Percentiles rank a stretch among this genome's conserved stretches.
Evolutionary conservation across 2,797 vertebrate species (phyloP).

Genomic region (Triplophysa yarkandensis): DNA sequence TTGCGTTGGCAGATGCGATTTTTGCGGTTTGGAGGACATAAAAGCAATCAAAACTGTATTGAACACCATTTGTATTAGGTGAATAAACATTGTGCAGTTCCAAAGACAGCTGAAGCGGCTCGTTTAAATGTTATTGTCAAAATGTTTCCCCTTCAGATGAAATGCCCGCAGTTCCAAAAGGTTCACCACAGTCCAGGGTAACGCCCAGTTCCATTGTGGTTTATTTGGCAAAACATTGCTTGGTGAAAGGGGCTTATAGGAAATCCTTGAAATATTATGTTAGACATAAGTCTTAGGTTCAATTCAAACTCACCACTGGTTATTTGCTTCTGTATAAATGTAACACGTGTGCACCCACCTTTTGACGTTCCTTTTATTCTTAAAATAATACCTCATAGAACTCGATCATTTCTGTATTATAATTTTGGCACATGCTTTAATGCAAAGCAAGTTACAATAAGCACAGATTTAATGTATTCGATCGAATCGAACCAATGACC

Average conservation of each 20-base stretch:
- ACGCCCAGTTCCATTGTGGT: slow-evolving; percentile 34
- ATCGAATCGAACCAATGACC: too few relatives aligned
- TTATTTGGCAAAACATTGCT: slow-evolving; percentile 1
- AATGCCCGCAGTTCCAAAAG: slow-evolving; percentile 18
- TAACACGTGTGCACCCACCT: background rate
- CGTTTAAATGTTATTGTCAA: slow-evolving; percentile 11
- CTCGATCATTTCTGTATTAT: too few relatives aligned
- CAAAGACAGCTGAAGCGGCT: background rate
- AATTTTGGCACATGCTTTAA: too few relatives aligned
- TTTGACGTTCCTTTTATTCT: background rate
- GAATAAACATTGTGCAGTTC: background rate
- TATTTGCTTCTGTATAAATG: slow-evolving; percentile 12
- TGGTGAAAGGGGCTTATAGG: slow-evolving; percentile 30
- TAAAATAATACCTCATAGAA: background rate
- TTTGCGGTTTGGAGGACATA: background rate
- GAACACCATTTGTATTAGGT: background rate
- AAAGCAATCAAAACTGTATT: background rate
- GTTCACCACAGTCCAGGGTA: background rate
- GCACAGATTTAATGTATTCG: too few relatives aligned
- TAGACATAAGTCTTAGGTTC: slow-evolving; percentile 5
- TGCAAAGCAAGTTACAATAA: too few relatives aligned
- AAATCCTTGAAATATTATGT: slow-evolving; percentile 28
- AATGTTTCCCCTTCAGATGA: slow-evolving; percentile 19
- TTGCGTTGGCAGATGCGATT: slow-evolving; percentile 21
- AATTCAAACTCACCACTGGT: slow-evolving; percentile 4